Base-by-base conservation (phyloP, 2,888 invertebrate species). In the Sarcophaga caerulescens region DNA sequence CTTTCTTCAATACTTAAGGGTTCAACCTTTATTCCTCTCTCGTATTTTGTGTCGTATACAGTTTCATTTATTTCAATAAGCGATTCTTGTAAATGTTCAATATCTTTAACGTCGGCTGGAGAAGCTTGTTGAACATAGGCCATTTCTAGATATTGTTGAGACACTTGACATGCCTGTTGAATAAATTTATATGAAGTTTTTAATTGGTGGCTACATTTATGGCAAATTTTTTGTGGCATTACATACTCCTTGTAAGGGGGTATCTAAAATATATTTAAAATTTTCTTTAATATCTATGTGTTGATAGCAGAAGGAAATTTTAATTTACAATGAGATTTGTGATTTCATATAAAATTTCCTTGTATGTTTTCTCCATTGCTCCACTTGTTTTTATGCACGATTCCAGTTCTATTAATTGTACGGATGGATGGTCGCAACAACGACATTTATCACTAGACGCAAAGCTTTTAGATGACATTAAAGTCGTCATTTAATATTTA, bases 191-290 rank as follows among this genome's bases (percentile, higher is more conserved):
- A 79, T 6, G 66, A 52, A 45, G 21, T 75, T 84, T 71, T 66
- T 14, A 86, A 21, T 62, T 75, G 70, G 12, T 5, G 21, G 12
- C 17, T 19, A 68, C 86, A 86, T 66, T 81, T 70, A 5, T n/a
- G n/a, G 70, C 86, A 86, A 57, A 84, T 79, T 66, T 75, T 65
- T 60, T 86, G 81, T 4, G 86, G 86, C 71, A 84, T 70, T 66
- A 12, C 19, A 3, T 12, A 35, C 57, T 85, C 86, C 4, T 60
- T 4, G 35, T 78, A n/a, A 0, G 12, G 19, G 0, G 68, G 6
- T 47, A 84, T 68, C 86, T 86, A 47, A 17, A 25, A 82, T 8
- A 21, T 6, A 52, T 52, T 14, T 4, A 23, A 52, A 21, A 47
- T 45, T 1, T 19, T 21, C 11, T 44, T 63, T 21, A 12, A 12